Evolutionary conservation across 2,113 vertebrate species (phyloP).

Genomic region (Chloebia gouldiae): DNA sequence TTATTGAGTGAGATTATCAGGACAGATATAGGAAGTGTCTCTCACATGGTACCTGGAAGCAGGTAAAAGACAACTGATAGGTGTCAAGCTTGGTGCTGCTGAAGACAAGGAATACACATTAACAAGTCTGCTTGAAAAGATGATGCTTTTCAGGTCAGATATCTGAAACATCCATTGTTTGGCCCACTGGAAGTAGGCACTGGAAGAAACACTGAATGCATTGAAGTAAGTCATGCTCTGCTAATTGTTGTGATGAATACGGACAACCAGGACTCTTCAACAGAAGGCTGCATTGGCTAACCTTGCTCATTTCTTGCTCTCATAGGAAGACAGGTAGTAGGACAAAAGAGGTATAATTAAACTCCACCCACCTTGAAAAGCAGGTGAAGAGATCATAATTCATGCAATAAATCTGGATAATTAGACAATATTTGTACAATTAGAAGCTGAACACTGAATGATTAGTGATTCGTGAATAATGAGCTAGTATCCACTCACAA

Average conservation of each 20-base stretch:
- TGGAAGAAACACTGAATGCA: background rate
- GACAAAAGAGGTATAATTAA: constrained; percentile 34
- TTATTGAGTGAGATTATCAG: background rate
- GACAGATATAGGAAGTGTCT: background rate
- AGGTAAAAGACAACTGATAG: background rate
- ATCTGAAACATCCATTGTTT: background rate
- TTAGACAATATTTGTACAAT: background rate
- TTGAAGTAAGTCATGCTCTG: background rate
- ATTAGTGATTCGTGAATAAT: constrained; percentile 11
- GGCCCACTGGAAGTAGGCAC: background rate
- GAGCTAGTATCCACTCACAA: background rate
- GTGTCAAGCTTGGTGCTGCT: background rate
- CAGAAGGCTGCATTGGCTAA: background rate
- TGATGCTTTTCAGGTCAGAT: background rate
- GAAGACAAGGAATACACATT: background rate
- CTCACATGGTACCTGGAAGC: background rate
- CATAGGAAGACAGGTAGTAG: background rate
- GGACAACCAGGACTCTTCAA: background rate
- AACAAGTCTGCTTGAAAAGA: background rate
- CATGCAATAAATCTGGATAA: background rate
- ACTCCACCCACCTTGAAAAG: constrained; percentile 4
- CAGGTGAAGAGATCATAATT: background rate
- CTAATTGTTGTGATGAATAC: background rate
- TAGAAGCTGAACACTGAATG: background rate
- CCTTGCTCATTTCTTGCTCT: background rate